phyloP scores from a whole-genome alignment of 2,888 invertebrate species.

The Metopia argyrocephala region DNA sequence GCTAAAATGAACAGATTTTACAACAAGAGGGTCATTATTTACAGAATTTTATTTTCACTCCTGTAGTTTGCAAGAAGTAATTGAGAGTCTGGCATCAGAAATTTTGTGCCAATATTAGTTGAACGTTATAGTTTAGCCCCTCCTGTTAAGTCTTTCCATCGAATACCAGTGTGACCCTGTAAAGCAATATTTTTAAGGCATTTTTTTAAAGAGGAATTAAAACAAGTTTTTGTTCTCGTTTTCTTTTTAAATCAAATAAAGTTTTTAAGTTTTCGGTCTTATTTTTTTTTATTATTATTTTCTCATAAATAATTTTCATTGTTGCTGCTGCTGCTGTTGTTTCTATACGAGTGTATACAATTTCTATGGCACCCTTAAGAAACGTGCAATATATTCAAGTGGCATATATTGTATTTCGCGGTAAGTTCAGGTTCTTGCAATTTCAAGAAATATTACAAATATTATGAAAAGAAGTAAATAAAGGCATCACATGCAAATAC shows the following conservation, averaged over 20 bases:
- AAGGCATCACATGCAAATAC: slow-evolving; percentile 8
- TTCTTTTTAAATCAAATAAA: no score
- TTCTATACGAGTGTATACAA: no score
- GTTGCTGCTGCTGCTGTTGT: slow-evolving; percentile 33
- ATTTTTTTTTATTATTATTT: slow-evolving; percentile 34
- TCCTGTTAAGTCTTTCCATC: background rate
- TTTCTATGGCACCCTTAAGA: slow-evolving; percentile 49
- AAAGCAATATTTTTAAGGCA: slow-evolving; percentile 46
- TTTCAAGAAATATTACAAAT: slow-evolving; percentile 20
- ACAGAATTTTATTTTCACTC: background rate
- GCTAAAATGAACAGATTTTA: slow-evolving; percentile 39
- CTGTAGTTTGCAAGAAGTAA: background rate
- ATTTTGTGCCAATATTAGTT: background rate
- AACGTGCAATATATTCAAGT: slow-evolving; percentile 41
- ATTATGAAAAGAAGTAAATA: slow-evolving; percentile 30
- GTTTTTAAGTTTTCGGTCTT: background rate
- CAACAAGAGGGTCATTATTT: slow-evolving; percentile 27
- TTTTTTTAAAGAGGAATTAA: slow-evolving; percentile 54
- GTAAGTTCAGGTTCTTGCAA: slow-evolving; percentile 20
- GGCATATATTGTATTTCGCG: slow-evolving; percentile 46
- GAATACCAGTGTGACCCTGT: no score
- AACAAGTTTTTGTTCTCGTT: slow-evolving; percentile 5
- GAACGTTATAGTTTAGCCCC: no score
- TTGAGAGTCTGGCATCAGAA: background rate
- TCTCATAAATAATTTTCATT: slow-evolving; percentile 15